phyloP scores from a whole-genome alignment of 2,113 vertebrate genomes.

The Redunca redunca region DNA sequence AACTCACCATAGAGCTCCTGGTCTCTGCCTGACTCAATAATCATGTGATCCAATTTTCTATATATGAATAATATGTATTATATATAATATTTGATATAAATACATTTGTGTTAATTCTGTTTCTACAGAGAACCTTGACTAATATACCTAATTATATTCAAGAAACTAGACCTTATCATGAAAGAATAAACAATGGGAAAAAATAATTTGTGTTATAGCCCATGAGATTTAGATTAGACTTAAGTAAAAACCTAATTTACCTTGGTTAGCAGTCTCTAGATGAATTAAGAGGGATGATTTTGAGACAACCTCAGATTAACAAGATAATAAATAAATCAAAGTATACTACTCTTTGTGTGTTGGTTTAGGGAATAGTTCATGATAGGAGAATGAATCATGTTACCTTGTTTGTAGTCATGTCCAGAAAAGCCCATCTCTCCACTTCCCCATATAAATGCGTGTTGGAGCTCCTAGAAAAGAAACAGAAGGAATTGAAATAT shows the following conservation, averaged over 20 bases:
- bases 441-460: background rate
- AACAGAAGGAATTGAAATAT: background rate
- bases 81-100: background rate
- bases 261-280: background rate
- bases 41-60: background rate
- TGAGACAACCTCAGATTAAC: background rate
- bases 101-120: background rate
- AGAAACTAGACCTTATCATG: background rate
- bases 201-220: background rate
- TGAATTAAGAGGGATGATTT: background rate
- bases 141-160: background rate
- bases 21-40: background rate
- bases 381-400: background rate
- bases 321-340: background rate
- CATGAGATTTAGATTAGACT: background rate
- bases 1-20: background rate
- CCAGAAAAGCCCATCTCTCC: background rate
- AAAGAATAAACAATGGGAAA: background rate
- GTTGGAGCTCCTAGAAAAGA: background rate
- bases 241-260: background rate
- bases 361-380: background rate
- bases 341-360: background rate
- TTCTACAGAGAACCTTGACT: background rate
- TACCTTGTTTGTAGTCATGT: background rate
- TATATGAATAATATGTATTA: background rate